Evolutionary conservation across 1,140 invertebrate species (phyloP).

Genomic region (Anoplophora glabripennis): DNA sequence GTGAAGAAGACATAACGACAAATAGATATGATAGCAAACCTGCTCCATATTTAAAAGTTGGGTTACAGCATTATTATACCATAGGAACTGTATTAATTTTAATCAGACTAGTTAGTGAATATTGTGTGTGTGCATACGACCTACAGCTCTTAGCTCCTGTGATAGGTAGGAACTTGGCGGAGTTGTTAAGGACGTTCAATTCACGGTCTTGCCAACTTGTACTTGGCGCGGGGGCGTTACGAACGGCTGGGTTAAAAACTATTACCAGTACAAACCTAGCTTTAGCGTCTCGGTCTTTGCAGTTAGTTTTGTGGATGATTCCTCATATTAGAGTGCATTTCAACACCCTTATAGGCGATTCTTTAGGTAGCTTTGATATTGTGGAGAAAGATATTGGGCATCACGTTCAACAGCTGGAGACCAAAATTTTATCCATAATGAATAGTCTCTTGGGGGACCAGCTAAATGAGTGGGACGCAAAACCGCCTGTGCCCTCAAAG

Average conservation of each 20-base stretch:
- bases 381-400: slow-evolving; percentile 79
- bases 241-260: slow-evolving; percentile 91
- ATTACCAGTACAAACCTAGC: slow-evolving; percentile 95
- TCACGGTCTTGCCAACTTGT: slow-evolving; percentile 91
- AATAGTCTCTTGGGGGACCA: slow-evolving; percentile 76
- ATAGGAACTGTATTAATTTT: slow-evolving; percentile 83
- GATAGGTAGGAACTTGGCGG: slow-evolving; percentile 77
- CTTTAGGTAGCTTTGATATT: slow-evolving; percentile 55
- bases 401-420: slow-evolving; percentile 88
- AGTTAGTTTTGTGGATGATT: slow-evolving; percentile 75
- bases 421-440: slow-evolving; percentile 87
- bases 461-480: slow-evolving; percentile 84
- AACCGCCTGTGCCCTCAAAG: slow-evolving; percentile 90
- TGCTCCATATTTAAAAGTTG: slow-evolving; percentile 63
- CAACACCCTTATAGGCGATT: slow-evolving; percentile 50
- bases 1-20: slow-evolving; percentile 28
- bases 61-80: slow-evolving; percentile 79
- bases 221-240: slow-evolving; percentile 90
- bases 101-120: slow-evolving; percentile 85
- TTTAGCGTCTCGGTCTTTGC: slow-evolving; percentile 83
- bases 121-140: slow-evolving; percentile 76
- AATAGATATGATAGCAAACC: slow-evolving; percentile 29
- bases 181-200: slow-evolving; percentile 88
- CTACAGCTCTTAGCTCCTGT: slow-evolving; percentile 64
- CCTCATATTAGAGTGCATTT: slow-evolving; percentile 69